Evolutionary conservation across 2,797 vertebrate species (phyloP).

Genomic region (Pipistrellus kuhlii): DNA sequence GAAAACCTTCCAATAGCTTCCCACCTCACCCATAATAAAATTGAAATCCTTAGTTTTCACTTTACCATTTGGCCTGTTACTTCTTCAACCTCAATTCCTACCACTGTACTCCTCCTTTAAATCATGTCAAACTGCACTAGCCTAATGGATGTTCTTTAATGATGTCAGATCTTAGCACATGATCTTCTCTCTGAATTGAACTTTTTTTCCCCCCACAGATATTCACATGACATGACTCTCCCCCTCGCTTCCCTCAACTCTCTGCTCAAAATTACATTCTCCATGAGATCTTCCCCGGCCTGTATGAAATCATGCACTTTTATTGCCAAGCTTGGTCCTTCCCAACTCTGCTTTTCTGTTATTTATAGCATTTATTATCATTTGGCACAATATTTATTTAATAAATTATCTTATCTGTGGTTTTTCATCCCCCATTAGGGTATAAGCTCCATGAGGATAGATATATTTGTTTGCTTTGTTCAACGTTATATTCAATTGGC

Average conservation of each 20-base stretch:
- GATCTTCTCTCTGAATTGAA: neutral
- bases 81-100: constrained; percentile 1
- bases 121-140: neutral
- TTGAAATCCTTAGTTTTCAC: neutral
- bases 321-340: neutral
- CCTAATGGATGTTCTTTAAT: neutral
- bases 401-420: constrained; percentile 44
- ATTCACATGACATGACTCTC: neutral
- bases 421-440: neutral
- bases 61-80: neutral
- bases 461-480: constrained; percentile 9
- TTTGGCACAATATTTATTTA: constrained; percentile 40
- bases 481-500: neutral
- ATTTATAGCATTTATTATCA: neutral
- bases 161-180: neutral
- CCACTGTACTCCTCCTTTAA: neutral
- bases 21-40: neutral
- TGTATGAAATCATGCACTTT: neutral
- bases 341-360: constrained; percentile 10
- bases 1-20: constrained; percentile 29
- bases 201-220: neutral
- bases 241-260: neutral
- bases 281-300: neutral
- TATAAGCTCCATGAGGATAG: neutral
- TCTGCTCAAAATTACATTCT: neutral